Percentiles rank a stretch among this genome's conserved stretches.
phyloP scores from a whole-genome alignment of 2,113 vertebrate species.

The Percopsis transmontana region DNA sequence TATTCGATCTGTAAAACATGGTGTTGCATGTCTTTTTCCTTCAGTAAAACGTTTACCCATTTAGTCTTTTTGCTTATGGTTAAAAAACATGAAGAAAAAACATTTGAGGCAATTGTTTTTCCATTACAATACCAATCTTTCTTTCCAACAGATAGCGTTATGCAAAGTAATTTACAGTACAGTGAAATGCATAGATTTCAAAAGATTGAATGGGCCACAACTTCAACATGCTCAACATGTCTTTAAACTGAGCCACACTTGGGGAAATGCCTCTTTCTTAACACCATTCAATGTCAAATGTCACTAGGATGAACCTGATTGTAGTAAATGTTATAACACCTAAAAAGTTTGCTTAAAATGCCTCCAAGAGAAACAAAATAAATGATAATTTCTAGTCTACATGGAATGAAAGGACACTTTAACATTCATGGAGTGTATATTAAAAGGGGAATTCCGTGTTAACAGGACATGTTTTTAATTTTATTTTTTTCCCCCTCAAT shows the following conservation, averaged over 20 bases:
- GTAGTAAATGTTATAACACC: background rate
- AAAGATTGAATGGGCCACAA: background rate
- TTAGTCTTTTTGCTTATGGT: background rate
- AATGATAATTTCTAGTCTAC: background rate
- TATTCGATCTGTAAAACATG: conserved; percentile 15
- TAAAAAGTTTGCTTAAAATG: background rate
- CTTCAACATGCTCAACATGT: background rate
- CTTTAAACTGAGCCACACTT: background rate
- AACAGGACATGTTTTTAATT: no score
- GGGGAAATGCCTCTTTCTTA: conserved; percentile 6
- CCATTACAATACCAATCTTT: conserved; percentile 22
- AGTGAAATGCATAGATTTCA: conserved; percentile 14
- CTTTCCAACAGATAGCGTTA: conserved; percentile 7
- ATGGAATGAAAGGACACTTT: background rate
- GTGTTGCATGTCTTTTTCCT: background rate
- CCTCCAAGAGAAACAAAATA: background rate
- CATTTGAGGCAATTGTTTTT: background rate
- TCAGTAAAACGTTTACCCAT: background rate
- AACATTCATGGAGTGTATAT: no score
- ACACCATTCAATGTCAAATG: background rate
- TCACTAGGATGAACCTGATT: background rate
- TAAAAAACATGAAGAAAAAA: conserved; percentile 4
- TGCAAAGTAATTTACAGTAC: conserved; percentile 24
- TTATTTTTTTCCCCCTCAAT: no score
- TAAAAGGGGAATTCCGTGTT: no score